phyloP scores from a whole-genome alignment of 92 coral and sea anemone genomes.

The Zoanthus sociatus region DNA sequence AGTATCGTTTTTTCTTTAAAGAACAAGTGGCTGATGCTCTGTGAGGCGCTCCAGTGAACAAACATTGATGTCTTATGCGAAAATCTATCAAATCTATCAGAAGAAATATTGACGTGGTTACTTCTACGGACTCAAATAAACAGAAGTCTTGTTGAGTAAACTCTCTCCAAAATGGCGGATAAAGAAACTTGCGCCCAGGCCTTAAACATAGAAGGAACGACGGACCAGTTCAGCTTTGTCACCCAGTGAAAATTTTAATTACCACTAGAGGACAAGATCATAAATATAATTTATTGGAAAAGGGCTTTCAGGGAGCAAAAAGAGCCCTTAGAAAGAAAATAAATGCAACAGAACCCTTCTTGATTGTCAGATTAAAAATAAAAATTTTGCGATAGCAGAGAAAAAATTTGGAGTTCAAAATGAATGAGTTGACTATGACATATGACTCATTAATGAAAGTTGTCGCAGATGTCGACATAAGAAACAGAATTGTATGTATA shows the following conservation, averaged over 20 bases:
- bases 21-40: no score
- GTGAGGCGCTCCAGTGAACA: no score
- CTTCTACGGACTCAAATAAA: neutral
- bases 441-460: neutral
- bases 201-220: neutral
- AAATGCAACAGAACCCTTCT: neutral
- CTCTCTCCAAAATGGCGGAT: neutral
- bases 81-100: neutral
- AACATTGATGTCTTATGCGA: no score
- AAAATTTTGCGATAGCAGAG: neutral
- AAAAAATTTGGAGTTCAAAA: neutral
- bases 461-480: neutral
- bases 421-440: neutral
- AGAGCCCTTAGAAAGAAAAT: neutral
- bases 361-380: neutral
- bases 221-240: neutral
- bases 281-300: neutral
- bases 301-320: neutral
- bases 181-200: slow-evolving; percentile 1
- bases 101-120: neutral
- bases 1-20: no score
- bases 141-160: neutral
- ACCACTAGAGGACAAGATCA: neutral
- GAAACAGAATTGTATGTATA: neutral
- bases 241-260: neutral